These are phyloP conservation scores for Dasyornis broadbenti DNA, from an alignment of 2,113 vertebrate genomes.

Conservation along the genomic window DNA sequence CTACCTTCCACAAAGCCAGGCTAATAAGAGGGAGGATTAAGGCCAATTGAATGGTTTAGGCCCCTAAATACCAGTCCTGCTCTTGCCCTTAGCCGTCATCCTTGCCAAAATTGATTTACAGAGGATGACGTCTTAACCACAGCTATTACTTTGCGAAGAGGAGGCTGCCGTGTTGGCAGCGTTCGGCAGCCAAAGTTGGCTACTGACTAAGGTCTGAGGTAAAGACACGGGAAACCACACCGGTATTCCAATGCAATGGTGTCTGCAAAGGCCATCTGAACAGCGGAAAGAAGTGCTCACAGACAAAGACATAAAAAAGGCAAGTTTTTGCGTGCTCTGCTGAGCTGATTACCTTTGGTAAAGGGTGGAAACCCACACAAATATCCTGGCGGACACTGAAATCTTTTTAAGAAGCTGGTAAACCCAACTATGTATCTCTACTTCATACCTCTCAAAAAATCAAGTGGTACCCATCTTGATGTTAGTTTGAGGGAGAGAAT, in stretches of 20 bases:
- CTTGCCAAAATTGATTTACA: conserved; percentile 62
- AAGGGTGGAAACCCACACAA: conserved; percentile 9
- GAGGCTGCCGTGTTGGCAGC: conserved; percentile 15
- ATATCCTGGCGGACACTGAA: not conserved
- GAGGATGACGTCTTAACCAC: conserved; percentile 65
- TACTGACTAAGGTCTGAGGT: conserved; percentile 38
- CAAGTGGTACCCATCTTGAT: not conserved
- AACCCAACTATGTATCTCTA: not conserved
- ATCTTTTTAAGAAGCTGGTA: not conserved
- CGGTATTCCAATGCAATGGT: not conserved
- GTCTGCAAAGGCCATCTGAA: not conserved
- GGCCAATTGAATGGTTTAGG: conserved; percentile 55
- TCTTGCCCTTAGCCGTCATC: conserved; percentile 45
- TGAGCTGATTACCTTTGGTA: not conserved
- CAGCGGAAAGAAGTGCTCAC: not conserved
- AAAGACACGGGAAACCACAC: conserved; percentile 54
- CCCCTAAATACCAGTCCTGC: conserved; percentile 32
- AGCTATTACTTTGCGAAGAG: conserved; percentile 48
- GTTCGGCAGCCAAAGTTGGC: conserved; percentile 55
- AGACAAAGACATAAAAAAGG: conserved; percentile 12
- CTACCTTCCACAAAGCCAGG: conserved; percentile 49
- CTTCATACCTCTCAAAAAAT: not conserved
- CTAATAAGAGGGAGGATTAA: conserved; percentile 70
- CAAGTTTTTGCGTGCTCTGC: not conserved
- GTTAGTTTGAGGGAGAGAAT: not conserved